These are phyloP conservation scores for Amiota minor DNA, from an alignment of 2,888 invertebrate species.

Conservation along the genomic window DNA sequence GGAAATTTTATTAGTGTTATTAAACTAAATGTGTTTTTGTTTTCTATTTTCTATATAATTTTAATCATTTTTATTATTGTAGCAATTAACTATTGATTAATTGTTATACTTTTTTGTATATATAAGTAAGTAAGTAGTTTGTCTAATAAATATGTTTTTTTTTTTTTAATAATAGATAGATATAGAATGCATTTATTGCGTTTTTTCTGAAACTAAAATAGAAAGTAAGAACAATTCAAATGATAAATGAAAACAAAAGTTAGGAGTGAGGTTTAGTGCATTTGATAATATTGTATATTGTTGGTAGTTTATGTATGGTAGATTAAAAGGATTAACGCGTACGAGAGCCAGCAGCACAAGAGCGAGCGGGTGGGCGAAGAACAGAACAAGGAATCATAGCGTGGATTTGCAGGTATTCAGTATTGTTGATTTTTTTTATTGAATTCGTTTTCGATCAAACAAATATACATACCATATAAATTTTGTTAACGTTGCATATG, in stretches of 20 bases:
- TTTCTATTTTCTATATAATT: no score
- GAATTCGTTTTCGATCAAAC: conserved; percentile 50
- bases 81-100: background rate
- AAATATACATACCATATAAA: conserved; percentile 66
- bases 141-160: conserved; percentile 3
- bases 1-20: no score
- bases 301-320: no score
- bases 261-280: conserved; percentile 34
- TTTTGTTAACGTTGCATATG: conserved; percentile 48
- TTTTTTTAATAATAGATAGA: background rate
- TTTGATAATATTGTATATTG: conserved; percentile 13
- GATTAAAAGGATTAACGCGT: no score
- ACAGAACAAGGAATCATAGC: background rate
- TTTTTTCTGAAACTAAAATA: conserved; percentile 55
- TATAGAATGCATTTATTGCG: conserved; percentile 46
- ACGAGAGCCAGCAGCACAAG: no score
- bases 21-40: no score
- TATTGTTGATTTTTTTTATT: conserved; percentile 9
- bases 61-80: background rate
- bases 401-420: background rate
- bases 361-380: conserved; percentile 13
- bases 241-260: conserved; percentile 10
- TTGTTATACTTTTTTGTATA: no score
- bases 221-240: no score
- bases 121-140: background rate